phyloP scores from a whole-genome alignment of 2,888 invertebrate species.

The Amblyjoppa proteus region DNA sequence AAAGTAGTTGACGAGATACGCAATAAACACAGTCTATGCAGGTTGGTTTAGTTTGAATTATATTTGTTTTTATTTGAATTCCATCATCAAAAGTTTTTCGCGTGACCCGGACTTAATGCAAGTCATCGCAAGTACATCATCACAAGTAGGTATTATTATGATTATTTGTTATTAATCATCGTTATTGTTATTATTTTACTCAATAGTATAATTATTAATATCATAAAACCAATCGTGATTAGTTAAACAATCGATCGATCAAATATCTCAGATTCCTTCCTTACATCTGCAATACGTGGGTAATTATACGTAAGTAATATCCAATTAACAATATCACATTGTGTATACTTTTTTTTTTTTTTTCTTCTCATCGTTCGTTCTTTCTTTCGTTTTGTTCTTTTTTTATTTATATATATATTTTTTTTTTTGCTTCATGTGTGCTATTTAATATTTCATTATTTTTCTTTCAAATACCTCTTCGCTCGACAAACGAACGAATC shows the following conservation, averaged over 20 bases:
- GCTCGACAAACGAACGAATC: conserved; percentile 60
- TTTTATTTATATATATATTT: conserved; percentile 67
- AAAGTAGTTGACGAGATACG: conserved; percentile 66
- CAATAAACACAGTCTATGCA: conserved; percentile 82
- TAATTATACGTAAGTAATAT: conserved; percentile 74
- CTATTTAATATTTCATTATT: conserved; percentile 66
- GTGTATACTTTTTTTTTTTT: conserved; percentile 75
- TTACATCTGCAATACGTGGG: conserved; percentile 72
- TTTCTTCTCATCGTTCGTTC: conserved; percentile 67
- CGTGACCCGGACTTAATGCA: conserved; percentile 84
- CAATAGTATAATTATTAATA: conserved; percentile 81
- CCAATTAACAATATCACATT: conserved; percentile 82
- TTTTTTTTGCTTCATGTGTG: conserved; percentile 67
- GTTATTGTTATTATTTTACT: conserved; percentile 80
- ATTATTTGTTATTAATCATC: conserved; percentile 71
- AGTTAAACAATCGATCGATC: conserved; percentile 75
- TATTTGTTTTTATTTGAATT: conserved; percentile 85
- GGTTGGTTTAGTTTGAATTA: conserved; percentile 84
- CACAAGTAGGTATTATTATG: conserved; percentile 82
- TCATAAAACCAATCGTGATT: conserved; percentile 76
- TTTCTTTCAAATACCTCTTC: conserved; percentile 55
- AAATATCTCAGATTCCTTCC: conserved; percentile 72
- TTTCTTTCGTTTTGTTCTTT: conserved; percentile 71
- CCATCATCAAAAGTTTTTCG: conserved; percentile 84
- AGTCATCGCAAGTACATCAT: conserved; percentile 84